Evolutionary conservation across 1,140 invertebrate species (phyloP).

Genomic region (Drosophila athabasca): DNA sequence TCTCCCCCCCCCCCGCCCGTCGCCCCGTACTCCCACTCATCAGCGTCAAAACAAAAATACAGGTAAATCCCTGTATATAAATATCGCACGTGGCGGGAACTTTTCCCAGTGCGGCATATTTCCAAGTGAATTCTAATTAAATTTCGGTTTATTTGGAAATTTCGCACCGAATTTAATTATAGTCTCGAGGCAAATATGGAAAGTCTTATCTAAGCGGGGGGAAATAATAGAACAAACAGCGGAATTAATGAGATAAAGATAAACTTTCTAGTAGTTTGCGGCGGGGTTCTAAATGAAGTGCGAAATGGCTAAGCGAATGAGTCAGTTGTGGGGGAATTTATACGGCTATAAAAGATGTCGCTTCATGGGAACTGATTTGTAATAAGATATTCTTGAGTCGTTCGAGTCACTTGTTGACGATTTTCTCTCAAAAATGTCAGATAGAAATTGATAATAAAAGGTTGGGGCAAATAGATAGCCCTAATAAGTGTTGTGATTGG

Average conservation of each 20-base stretch:
- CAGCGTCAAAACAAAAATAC: constrained; percentile 12
- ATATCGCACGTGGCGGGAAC: constrained; percentile 19
- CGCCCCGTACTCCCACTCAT: neutral
- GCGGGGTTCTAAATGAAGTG: constrained; percentile 9
- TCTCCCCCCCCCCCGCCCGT: neutral
- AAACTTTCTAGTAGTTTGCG: neutral
- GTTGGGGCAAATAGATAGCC: too few species aligned
- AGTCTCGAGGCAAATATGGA: constrained; percentile 17
- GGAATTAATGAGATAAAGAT: constrained; percentile 27
- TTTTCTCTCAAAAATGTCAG: neutral
- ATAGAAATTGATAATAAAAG: too few species aligned
- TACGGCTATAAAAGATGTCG: constrained; percentile 20
- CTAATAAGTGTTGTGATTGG: too few species aligned
- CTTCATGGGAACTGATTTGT: constrained; percentile 39
- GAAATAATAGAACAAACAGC: constrained; percentile 10
- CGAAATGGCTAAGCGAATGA: constrained; percentile 32
- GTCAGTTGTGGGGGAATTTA: constrained; percentile 17
- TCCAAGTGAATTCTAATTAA: constrained; percentile 46
- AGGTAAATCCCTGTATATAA: neutral
- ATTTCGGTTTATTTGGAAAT: constrained; percentile 28
- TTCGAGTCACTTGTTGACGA: constrained; percentile 7
- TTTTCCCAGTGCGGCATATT: constrained; percentile 20
- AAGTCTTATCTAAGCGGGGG: constrained; percentile 3
- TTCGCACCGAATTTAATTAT: constrained; percentile 48
- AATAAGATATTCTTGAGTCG: constrained; percentile 25